These are phyloP conservation scores for Drosophila guanche DNA, from an alignment of 1,140 invertebrate species.

Conservation along the genomic window DNA sequence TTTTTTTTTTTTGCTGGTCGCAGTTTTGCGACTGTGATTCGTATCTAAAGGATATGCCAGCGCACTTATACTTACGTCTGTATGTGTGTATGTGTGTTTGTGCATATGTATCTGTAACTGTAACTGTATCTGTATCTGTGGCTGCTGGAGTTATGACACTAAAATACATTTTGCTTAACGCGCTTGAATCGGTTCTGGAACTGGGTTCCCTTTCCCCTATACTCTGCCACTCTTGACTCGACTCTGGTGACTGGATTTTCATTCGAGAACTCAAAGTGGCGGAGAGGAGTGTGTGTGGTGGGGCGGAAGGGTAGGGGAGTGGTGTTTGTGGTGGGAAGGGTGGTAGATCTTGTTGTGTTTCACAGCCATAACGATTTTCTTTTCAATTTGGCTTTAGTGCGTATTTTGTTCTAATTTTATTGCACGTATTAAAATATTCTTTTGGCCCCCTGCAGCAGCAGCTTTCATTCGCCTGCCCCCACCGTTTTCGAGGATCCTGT, in stretches of 20 bases:
- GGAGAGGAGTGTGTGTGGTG: neutral
- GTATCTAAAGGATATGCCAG: neutral
- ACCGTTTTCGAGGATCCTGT: slow-evolving; percentile 57
- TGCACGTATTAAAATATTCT: slow-evolving; percentile 67
- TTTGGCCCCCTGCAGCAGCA: slow-evolving; percentile 21
- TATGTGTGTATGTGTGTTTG: too few relatives aligned
- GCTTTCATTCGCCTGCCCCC: too few relatives aligned
- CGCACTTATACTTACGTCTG: too few relatives aligned
- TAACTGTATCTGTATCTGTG: slow-evolving; percentile 28
- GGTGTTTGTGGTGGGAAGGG: too few relatives aligned
- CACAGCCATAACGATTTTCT: slow-evolving; percentile 80
- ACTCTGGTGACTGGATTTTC: slow-evolving; percentile 7
- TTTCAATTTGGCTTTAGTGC: slow-evolving; percentile 81
- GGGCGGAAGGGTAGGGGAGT: neutral
- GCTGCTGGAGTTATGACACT: slow-evolving; percentile 44
- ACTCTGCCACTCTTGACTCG: neutral
- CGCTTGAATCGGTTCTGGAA: slow-evolving; percentile 57
- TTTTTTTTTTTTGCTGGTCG: neutral
- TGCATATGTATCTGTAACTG: slow-evolving; percentile 10
- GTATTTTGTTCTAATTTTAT: slow-evolving; percentile 82
- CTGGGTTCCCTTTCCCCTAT: neutral
- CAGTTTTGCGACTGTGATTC: too few relatives aligned
- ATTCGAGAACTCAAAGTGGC: neutral
- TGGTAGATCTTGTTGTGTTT: slow-evolving; percentile 52
- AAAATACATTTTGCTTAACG: slow-evolving; percentile 77